phyloP scores from a whole-genome alignment of 1,140 invertebrate species.

The Atopsyche davidsoni region DNA sequence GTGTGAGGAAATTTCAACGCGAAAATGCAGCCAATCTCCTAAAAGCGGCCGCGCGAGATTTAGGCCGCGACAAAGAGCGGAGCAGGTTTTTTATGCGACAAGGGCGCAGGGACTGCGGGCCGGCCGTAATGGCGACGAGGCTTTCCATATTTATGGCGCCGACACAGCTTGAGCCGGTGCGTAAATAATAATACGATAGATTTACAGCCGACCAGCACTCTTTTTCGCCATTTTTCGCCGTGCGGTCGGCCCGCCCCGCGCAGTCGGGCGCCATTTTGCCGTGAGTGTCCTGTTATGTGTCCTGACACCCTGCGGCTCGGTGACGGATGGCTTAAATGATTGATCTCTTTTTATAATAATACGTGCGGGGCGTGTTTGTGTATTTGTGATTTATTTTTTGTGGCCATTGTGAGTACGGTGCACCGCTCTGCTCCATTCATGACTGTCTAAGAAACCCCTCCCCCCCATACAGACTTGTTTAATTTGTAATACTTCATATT shows the following conservation, averaged over 20 bases:
- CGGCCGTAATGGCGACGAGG: slow-evolving; percentile 13
- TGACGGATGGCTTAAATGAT: not conserved
- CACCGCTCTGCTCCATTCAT: no score
- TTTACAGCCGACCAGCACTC: slow-evolving; percentile 25
- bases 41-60: no score
- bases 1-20: no score
- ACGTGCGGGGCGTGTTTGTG: not conserved
- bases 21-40: no score
- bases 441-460: no score
- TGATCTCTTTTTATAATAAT: not conserved
- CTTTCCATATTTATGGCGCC: slow-evolving; percentile 28
- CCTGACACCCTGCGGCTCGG: not conserved
- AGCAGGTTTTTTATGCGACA: no score
- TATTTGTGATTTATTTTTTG: not conserved
- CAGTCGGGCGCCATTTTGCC: not conserved
- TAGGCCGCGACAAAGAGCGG: no score
- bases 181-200: slow-evolving; percentile 29
- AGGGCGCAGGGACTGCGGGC: no score
- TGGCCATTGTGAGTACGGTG: no score
- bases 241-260: not conserved
- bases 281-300: not conserved
- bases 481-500: no score
- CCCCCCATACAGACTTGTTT: no score
- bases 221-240: slow-evolving; percentile 15
- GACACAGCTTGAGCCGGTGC: slow-evolving; percentile 27